Evolutionary conservation across 1,140 invertebrate species (phyloP).

Genomic region (Neocloeon triangulifer): DNA sequence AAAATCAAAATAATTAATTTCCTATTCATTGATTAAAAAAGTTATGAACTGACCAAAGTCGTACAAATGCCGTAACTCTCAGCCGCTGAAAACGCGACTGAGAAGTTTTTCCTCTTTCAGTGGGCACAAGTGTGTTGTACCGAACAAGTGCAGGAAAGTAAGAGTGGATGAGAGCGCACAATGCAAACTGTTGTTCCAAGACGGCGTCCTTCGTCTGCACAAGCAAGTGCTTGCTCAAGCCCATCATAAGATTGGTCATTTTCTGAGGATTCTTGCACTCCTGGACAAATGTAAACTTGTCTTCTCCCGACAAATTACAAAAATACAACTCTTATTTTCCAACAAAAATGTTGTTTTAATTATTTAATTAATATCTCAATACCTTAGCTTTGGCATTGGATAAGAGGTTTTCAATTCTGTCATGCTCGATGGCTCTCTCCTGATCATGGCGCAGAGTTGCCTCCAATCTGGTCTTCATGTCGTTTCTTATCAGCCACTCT

Average conservation of each 20-base stretch:
- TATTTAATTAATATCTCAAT: conserved; percentile 19
- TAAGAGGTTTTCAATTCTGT: conserved; percentile 45
- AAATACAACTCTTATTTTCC: conserved; percentile 5
- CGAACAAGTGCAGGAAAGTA: conserved; percentile 62
- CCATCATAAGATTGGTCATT: too few relatives aligned
- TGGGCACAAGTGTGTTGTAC: conserved; percentile 49
- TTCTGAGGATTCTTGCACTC: too few relatives aligned
- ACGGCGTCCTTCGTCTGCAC: conserved; percentile 76
- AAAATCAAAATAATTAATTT: conserved; percentile 11
- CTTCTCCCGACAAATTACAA: conserved; percentile 50
- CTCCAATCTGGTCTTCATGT: conserved; percentile 43
- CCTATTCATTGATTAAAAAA: not conserved
- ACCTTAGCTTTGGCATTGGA: conserved; percentile 55
- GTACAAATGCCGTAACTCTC: conserved; percentile 74
- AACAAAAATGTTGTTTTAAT: conserved; percentile 6
- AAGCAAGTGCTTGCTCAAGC: conserved; percentile 76
- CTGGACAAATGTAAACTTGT: conserved; percentile 43
- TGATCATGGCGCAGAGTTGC: too few relatives aligned
- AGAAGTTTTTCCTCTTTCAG: conserved; percentile 73
- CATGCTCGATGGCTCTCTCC: conserved; percentile 51
- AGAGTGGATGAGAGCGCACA: conserved; percentile 74
- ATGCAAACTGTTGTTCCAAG: conserved; percentile 84
- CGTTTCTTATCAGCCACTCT: conserved; percentile 44
- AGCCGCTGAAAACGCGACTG: conserved; percentile 70
- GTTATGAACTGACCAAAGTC: conserved; percentile 41